A percentile compares a stretch with the other conserved stretches of the same genome.
phyloP scores from a whole-genome alignment of 2,797 vertebrate species.

The Thunnus albacares region DNA sequence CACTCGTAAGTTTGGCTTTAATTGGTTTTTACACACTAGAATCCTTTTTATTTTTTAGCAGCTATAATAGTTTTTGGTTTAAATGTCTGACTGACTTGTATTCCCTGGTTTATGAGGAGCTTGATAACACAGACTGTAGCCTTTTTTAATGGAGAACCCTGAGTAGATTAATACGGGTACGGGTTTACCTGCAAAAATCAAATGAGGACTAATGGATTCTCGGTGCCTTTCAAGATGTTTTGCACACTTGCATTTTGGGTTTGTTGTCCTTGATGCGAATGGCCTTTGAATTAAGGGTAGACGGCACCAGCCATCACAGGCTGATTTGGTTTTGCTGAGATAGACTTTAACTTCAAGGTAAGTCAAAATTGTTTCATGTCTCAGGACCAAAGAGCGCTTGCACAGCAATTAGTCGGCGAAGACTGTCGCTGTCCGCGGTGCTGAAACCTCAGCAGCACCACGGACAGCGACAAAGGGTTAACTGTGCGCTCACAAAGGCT shows the following conservation, averaged over 20 bases:
- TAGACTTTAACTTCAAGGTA: slow-evolving; percentile 20
- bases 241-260: not conserved
- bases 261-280: not conserved
- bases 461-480: slow-evolving; percentile 65
- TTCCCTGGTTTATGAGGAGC: not conserved
- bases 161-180: slow-evolving; percentile 7
- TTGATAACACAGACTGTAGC: not conserved
- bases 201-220: not conserved
- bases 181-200: slow-evolving; percentile 7
- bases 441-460: slow-evolving; percentile 73
- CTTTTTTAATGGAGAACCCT: not conserved
- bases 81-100: not conserved
- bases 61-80: not conserved
- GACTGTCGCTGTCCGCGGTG: slow-evolving; percentile 61
- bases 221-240: not conserved
- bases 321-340: not conserved
- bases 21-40: slow-evolving; percentile 4
- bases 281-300: not conserved
- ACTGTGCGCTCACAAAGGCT: not conserved
- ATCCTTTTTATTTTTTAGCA: not conserved
- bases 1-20: slow-evolving; percentile 94
- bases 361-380: not conserved
- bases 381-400: not conserved
- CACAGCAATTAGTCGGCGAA: not conserved
- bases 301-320: not conserved